Evolutionary conservation across 1,140 invertebrate genomes (phyloP), one percentile per base, ranked within the genome.

Genomic region (Archivesica marissinica): DNA sequence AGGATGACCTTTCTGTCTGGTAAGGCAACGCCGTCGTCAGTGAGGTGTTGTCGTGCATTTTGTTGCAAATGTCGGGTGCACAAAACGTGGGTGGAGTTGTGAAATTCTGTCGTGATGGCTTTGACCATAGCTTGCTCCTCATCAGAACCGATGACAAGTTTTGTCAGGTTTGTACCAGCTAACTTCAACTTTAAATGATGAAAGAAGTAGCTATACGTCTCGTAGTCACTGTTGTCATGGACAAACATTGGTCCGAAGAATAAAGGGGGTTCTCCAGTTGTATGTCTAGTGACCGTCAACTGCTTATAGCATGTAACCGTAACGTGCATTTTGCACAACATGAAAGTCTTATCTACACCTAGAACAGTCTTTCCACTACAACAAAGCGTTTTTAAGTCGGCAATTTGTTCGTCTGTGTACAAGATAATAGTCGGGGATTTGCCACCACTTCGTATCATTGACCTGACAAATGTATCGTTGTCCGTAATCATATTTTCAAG

Each of bases 121-220:
- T 84, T 84, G 23, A 84, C 81, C 54, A 84, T 28, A 41, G 81
- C 81, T 25, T 66, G 28, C 47, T 84, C 81, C 20, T 84, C 81
- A n/a, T 84, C 68, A 4, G 81, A 41, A 3, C 81, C 81, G 38
- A 84, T 68, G 25, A 74, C 78, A 0, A 80, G 41, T 80, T 61
- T 70, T 39, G 44, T 11, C 38, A 39, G 6, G 50, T 83, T 39
- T 13, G 52, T 39, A 20, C 11, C 47, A 20, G 6, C 4, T 35
- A 52, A 17, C 9, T 76, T 76, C 33, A 76, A 1, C 2, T 11
- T 35, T 13, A 76, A 17, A 25, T 76, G 72, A 25, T 54, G 72
- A 35, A 76, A 76, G 39, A 76, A 4, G 13, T 76, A 30, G 20
- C 30, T 38, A 25, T 76, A 76, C 11, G 47, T 54, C 25, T 76